Evolutionary conservation across 2,113 vertebrate genomes (phyloP), one percentile per base, ranked within the genome.

Genomic region (Myiozetetes cayanensis): DNA sequence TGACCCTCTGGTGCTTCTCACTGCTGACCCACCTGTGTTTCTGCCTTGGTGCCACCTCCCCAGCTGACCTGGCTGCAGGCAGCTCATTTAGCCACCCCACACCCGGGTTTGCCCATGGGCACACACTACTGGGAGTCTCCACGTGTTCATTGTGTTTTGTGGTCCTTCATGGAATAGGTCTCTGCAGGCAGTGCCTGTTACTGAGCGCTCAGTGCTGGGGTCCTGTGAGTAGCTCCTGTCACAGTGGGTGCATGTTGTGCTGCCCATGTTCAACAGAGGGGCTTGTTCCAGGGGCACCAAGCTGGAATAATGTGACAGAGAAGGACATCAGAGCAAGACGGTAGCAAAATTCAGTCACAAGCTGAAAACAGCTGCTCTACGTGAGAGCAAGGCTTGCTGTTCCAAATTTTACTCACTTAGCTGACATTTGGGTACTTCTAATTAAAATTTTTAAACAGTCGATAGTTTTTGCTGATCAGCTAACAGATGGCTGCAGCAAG

Each of bases 371-470:
- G 96, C 96, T 97, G 96, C 93, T 77, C 7, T 74, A 11, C 5
- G 33, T 39, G 80, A 96, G 89, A 77, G 79, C 84, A 94, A 73
- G 86, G 93, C 91, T 92, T 33, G 22, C 66, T 55, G 85, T 94
- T 97, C 97, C 96, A 94, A 91, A 95, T 97, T 97, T 85, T 92
- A 92, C 94, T 97, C 25, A 10, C 86, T 97, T 89, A 74, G 78
- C 90, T 93, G 84, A 91, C 97, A 95, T 96, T 97, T 96, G 93
- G 86, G 92, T 96, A 83, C 83, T 89, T 95, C 95, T 97, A 96
- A 97, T 98, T 98, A 96, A 95, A 94, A 90, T 85, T 97, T 97
- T 90, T 66, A 28, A 96, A 92, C 95, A 97, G 95, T 94, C 95
- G 89, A 46, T 97, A 87, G 67, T 44, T 94, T 97, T 95, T 85